A percentile compares a stretch with the other conserved stretches of the same genome.
These are phyloP conservation scores for Gobiocypris rarus DNA, from an alignment of 2,113 vertebrate genomes.

Conservation along the genomic window DNA sequence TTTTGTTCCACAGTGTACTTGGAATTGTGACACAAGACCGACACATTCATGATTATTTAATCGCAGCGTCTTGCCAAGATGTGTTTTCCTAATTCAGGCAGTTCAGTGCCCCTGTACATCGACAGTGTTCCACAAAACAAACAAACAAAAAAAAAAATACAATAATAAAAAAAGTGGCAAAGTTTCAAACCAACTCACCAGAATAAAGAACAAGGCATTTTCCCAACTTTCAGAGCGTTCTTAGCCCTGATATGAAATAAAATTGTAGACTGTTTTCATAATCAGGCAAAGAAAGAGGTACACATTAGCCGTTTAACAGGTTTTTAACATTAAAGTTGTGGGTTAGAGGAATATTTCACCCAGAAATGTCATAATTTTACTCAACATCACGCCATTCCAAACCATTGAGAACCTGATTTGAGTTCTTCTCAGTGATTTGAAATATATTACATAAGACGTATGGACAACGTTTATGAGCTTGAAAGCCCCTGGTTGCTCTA, in stretches of 20 bases:
- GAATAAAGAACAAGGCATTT: slow-evolving; percentile 47
- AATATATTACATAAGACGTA: background rate
- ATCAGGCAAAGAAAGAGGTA: background rate
- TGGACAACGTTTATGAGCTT: background rate
- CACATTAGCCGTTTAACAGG: slow-evolving; percentile 7
- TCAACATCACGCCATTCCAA: background rate
- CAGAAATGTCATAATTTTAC: background rate
- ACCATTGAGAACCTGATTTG: background rate
- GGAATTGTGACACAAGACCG: slow-evolving; percentile 51
- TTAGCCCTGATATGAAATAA: background rate
- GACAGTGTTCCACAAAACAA: slow-evolving; percentile 19
- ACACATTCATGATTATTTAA: slow-evolving; percentile 49
- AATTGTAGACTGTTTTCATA: background rate
- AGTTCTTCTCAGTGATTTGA: background rate
- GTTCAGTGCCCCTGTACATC: slow-evolving; percentile 25
- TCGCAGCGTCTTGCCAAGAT: slow-evolving; percentile 51
- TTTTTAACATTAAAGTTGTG: slow-evolving; percentile 15
- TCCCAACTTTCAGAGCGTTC: background rate
- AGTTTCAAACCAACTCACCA: slow-evolving; percentile 34
- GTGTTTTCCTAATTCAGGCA: slow-evolving; percentile 23
- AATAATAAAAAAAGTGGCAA: background rate
- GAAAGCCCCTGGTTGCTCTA: background rate
- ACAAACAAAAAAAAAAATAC: background rate
- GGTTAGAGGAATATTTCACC: background rate
- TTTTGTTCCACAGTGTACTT: slow-evolving; percentile 55